Conservation (phyloP, 2,888 invertebrate species). For the Xanthorhoe spadicearia region DNA sequence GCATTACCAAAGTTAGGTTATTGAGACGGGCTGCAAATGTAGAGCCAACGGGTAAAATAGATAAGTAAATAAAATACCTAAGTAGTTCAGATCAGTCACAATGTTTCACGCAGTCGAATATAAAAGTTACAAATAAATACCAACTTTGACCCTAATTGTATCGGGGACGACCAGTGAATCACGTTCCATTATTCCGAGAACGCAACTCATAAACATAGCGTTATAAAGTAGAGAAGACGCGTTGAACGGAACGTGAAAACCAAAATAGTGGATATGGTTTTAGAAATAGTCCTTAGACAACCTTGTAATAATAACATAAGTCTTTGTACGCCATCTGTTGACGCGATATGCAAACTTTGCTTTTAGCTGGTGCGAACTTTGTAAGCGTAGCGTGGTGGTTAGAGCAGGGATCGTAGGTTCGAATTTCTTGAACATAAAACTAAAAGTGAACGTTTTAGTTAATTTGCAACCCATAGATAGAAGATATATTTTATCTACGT, state of each 20-base stretch:
- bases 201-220: constrained; percentile 22
- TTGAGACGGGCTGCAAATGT: no score
- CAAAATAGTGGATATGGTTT: neutral
- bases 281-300: neutral
- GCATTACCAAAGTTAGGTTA: no score
- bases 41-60: neutral
- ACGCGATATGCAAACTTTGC: constrained; percentile 13
- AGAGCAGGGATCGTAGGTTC: neutral
- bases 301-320: constrained; percentile 1
- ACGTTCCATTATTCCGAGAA: constrained; percentile 32
- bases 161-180: constrained; percentile 25
- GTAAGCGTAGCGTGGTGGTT: constrained; percentile 2
- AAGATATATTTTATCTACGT: no score
- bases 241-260: constrained; percentile 1
- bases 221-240: neutral
- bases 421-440: neutral
- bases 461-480: no score
- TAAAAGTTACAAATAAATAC: constrained; percentile 19
- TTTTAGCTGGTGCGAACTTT: neutral
- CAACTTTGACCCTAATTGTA: constrained; percentile 30
- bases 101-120: constrained; percentile 7
- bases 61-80: neutral
- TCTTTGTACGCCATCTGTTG: constrained; percentile 24
- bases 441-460: no score
- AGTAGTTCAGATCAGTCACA: neutral